A percentile compares a stretch with the other conserved stretches of the same genome.
These are phyloP conservation scores for Elaeidobius kamerunicus DNA, from an alignment of 2,888 invertebrate species.

Conservation along the genomic window DNA sequence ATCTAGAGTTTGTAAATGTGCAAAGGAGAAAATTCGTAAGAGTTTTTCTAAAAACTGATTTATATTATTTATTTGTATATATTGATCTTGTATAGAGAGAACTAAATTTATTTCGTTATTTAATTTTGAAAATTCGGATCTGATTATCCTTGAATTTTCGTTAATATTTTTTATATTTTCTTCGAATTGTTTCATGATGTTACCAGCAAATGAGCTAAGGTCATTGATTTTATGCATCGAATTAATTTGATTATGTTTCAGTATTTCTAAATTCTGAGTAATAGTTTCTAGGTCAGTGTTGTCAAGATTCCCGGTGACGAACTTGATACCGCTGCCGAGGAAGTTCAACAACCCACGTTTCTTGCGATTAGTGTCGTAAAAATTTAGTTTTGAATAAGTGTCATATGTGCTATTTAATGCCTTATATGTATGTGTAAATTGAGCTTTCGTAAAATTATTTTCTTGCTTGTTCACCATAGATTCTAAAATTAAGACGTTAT, in stretches of 20 bases:
- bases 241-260: background rate
- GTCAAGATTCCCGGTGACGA: slow-evolving; percentile 15
- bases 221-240: background rate
- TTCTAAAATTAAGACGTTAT: slow-evolving; percentile 11
- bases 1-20: slow-evolving; percentile 8
- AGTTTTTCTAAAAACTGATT: slow-evolving; percentile 5
- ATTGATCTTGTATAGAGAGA: slow-evolving; percentile 4
- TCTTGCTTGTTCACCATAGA: slow-evolving; percentile 5
- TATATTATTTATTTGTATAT: slow-evolving; percentile 4
- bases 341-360: slow-evolving; percentile 5
- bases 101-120: slow-evolving; percentile 4
- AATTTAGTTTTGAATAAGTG: slow-evolving; percentile 11
- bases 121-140: slow-evolving; percentile 1
- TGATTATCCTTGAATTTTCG: background rate
- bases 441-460: slow-evolving; percentile 4
- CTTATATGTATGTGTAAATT: slow-evolving; percentile 3
- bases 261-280: background rate
- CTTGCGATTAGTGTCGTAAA: slow-evolving; percentile 3
- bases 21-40: slow-evolving; percentile 1
- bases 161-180: background rate
- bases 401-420: slow-evolving; percentile 5
- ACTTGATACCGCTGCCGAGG: slow-evolving; percentile 11
- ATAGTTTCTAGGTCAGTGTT: slow-evolving; percentile 9
- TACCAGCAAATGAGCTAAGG: background rate
- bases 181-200: background rate